Conservation (phyloP, 1,140 invertebrate genomes). For the Megalopta genalis region DNA sequence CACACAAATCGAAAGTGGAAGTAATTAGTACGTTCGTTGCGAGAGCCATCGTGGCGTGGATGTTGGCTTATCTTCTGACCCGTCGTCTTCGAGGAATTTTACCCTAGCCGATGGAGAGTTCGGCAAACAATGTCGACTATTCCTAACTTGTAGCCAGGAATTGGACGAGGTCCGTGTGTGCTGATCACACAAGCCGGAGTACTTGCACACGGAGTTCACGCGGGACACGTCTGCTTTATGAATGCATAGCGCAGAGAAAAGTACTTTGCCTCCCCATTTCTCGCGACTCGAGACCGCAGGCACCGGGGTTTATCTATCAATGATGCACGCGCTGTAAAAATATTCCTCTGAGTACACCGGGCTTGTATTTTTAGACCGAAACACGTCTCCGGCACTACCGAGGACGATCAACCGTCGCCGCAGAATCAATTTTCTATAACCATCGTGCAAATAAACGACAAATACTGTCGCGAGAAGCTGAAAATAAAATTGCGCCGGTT, state of each 20-base stretch:
- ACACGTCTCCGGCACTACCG: too few species aligned
- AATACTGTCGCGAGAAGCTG: too few species aligned
- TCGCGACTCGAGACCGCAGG: neutral
- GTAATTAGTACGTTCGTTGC: constrained; percentile 45
- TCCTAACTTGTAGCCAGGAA: constrained; percentile 57
- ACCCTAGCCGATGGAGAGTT: constrained; percentile 62
- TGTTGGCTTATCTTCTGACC: constrained; percentile 41
- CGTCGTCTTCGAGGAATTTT: constrained; percentile 52
- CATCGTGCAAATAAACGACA: too few species aligned
- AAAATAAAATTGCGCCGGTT: too few species aligned
- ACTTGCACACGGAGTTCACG: constrained; percentile 40
- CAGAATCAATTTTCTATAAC: too few species aligned
- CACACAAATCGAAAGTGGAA: constrained; percentile 45
- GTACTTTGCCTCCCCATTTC: constrained; percentile 24
- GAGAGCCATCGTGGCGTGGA: constrained; percentile 23
- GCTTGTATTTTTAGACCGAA: too few species aligned
- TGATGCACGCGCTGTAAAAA: too few species aligned
- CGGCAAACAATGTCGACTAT: constrained; percentile 66
- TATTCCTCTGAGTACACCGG: too few species aligned
- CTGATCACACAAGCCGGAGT: constrained; percentile 48
- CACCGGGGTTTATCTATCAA: too few species aligned
- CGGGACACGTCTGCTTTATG: constrained; percentile 37
- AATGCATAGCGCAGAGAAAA: constrained; percentile 24
- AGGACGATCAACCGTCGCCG: too few species aligned
- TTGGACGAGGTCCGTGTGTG: constrained; percentile 40